Evolutionary conservation across 2,113 vertebrate genomes (phyloP).

Genomic region (Mellivora capensis): DNA sequence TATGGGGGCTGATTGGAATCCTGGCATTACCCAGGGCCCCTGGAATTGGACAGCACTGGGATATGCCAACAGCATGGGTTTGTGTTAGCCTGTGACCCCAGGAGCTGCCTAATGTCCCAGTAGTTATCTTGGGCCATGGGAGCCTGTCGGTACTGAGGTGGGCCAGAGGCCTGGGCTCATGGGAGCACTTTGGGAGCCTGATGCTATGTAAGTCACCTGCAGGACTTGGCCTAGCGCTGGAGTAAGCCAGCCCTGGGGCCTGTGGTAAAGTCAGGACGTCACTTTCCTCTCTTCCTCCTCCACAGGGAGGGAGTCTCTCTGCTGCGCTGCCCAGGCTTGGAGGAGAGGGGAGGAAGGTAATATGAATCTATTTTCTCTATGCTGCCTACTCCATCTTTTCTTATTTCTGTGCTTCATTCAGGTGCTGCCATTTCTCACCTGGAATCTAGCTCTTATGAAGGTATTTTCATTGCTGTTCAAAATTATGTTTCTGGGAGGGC

Average conservation of each 20-base stretch:
- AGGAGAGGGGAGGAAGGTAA: background rate
- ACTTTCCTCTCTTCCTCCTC: background rate
- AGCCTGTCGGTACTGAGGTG: background rate
- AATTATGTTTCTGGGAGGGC: background rate
- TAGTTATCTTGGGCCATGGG: background rate
- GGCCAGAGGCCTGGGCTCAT: too few relatives aligned
- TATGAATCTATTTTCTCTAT: background rate
- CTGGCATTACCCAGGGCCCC: background rate
- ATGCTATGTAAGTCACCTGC: background rate
- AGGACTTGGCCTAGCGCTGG: background rate
- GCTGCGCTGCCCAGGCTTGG: background rate
- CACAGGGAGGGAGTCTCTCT: background rate
- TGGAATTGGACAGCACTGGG: background rate
- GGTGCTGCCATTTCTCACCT: background rate
- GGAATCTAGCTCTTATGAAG: background rate
- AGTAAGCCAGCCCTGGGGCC: background rate
- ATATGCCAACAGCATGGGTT: background rate
- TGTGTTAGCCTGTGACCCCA: too few relatives aligned
- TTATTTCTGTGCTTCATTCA: background rate
- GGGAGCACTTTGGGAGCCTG: background rate
- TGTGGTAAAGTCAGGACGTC: background rate
- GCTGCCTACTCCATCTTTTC: background rate
- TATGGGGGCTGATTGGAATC: too few relatives aligned
- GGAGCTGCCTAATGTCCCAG: background rate
- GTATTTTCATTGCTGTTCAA: background rate